Conservation (phyloP, 2,888 invertebrate genomes). For the Eustalomyia histrio region DNA sequence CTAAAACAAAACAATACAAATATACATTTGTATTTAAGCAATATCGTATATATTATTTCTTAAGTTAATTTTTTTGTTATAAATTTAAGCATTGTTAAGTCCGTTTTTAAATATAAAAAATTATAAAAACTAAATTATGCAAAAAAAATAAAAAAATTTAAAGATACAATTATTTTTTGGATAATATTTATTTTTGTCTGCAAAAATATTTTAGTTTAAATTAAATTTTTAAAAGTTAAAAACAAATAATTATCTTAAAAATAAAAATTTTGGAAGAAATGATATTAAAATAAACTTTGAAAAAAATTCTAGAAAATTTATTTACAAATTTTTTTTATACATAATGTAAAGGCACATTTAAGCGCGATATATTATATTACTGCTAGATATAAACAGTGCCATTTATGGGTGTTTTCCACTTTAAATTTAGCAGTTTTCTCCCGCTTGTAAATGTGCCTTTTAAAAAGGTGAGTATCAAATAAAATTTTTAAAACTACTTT, state of each 20-base stretch:
- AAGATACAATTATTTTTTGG: slow-evolving; percentile 42
- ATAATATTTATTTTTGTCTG: slow-evolving; percentile 40
- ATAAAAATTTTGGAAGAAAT: slow-evolving; percentile 53
- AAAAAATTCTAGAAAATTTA: slow-evolving; percentile 25
- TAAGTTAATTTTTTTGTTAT: slow-evolving; percentile 40
- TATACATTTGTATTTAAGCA: slow-evolving; percentile 56
- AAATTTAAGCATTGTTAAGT: slow-evolving; percentile 62
- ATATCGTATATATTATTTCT: slow-evolving; percentile 40
- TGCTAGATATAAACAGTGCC: no score
- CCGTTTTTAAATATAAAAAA: slow-evolving; percentile 44
- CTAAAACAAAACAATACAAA: slow-evolving; percentile 23
- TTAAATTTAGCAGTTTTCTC: no score
- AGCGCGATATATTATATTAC: no score
- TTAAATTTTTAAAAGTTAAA: slow-evolving; percentile 46
- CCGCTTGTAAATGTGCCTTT: no score
- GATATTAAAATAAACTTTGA: slow-evolving; percentile 52
- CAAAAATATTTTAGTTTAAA: slow-evolving; percentile 21
- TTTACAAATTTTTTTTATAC: slow-evolving; percentile 5
- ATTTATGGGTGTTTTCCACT: no score
- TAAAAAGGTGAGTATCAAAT: slow-evolving; percentile 22
- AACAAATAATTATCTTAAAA: slow-evolving; percentile 47
- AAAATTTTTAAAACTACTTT: slow-evolving; percentile 34
- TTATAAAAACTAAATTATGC: slow-evolving; percentile 14
- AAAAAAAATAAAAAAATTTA: slow-evolving; percentile 40
- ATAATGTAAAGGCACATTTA: no score